Evolutionary conservation across 2,888 invertebrate species (phyloP).

Genomic region (Sinotaia quadrata): DNA sequence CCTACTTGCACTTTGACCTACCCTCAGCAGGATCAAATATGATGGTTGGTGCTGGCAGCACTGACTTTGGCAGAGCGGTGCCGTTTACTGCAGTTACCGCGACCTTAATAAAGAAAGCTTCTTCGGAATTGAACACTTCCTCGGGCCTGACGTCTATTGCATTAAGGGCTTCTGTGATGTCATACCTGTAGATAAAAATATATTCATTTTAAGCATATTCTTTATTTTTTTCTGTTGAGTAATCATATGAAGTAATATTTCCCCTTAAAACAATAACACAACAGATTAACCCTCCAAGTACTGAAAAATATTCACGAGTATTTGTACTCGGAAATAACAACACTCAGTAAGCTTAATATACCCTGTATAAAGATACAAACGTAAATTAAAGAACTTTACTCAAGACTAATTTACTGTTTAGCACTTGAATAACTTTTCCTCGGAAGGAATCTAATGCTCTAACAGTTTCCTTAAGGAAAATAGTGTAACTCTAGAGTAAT

Average conservation of each 20-base stretch:
- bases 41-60: conserved; percentile 31
- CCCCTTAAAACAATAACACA: background rate
- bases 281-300: background rate
- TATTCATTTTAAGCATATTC: background rate
- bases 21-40: conserved; percentile 36
- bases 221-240: background rate
- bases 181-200: conserved; percentile 9
- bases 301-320: background rate
- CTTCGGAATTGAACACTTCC: conserved; percentile 34
- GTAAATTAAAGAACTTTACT: too few species aligned
- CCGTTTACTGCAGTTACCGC: conserved; percentile 35
- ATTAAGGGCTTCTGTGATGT: conserved; percentile 38
- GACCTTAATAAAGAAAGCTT: conserved; percentile 31
- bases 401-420: too few species aligned
- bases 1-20: conserved; percentile 13
- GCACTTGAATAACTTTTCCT: too few species aligned
- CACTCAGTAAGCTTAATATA: too few species aligned
- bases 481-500: too few species aligned
- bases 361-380: too few species aligned
- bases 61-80: conserved; percentile 12
- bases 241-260: background rate
- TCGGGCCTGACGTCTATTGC: conserved; percentile 29
- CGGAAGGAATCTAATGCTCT: too few species aligned
- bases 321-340: too few species aligned
- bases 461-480: too few species aligned